Percentiles rank a stretch among this genome's conserved stretches.
phyloP scores from a whole-genome alignment of 2,113 vertebrate genomes.

The Catharus bicknelli region DNA sequence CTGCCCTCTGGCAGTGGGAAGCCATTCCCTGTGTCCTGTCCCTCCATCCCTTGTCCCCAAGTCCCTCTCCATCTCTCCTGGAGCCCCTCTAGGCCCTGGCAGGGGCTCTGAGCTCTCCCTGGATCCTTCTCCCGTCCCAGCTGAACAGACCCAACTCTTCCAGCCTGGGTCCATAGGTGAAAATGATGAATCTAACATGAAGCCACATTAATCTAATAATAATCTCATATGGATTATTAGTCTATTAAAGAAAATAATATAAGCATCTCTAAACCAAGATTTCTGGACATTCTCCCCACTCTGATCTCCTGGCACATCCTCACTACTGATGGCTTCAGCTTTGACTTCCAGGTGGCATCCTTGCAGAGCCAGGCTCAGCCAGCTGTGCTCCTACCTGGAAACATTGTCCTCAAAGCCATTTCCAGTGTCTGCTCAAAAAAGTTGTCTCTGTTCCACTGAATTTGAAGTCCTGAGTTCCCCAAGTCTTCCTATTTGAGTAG shows the following conservation, averaged over 20 bases:
- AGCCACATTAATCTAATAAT: not conserved
- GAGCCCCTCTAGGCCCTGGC: fast-evolving
- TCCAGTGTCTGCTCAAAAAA: not conserved
- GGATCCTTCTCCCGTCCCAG: not conserved
- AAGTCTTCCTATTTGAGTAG: not conserved
- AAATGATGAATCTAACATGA: not conserved
- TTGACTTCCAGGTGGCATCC: not conserved
- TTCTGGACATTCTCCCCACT: not conserved
- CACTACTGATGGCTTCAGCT: not conserved
- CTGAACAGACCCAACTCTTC: not conserved
- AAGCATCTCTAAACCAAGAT: not conserved
- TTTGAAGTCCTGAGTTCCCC: not conserved
- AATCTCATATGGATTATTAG: not conserved
- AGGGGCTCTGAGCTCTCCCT: not conserved
- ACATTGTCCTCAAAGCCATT: fast-evolving
- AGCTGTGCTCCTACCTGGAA: not conserved
- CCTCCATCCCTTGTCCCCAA: fast-evolving
- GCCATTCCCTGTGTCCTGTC: not conserved
- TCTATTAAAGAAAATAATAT: not conserved
- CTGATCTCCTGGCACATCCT: not conserved
- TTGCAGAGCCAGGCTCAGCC: not conserved
- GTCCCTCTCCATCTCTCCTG: not conserved
- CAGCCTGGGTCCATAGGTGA: not conserved
- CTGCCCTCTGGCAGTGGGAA: not conserved
- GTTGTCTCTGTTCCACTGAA: not conserved